Conservation (phyloP, 92 coral and sea anemone species). For the Bergia puertoricense region DNA sequence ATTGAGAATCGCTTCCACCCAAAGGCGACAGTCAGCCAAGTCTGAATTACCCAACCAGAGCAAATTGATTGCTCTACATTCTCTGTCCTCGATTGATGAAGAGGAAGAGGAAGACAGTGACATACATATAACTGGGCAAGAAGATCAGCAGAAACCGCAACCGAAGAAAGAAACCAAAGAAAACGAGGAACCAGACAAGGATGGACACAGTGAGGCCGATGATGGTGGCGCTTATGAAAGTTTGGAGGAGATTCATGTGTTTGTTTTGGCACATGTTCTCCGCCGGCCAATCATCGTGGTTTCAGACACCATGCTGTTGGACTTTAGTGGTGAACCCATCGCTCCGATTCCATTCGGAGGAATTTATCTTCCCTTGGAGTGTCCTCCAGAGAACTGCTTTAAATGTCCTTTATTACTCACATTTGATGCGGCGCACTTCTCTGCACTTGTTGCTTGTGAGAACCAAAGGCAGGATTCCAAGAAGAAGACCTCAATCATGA, state of each 20-base stretch:
- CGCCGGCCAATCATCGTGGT: constrained; percentile 88
- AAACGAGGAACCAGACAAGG: constrained; percentile 22
- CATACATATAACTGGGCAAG: background rate
- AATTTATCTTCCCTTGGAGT: constrained; percentile 89
- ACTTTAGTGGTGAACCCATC: constrained; percentile 89
- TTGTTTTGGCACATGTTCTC: constrained; percentile 90
- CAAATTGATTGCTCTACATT: constrained; percentile 24
- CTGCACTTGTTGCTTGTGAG: constrained; percentile 82
- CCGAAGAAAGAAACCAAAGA: constrained; percentile 6
- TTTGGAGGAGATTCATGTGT: constrained; percentile 94
- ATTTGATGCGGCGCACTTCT: constrained; percentile 93
- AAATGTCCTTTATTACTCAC: constrained; percentile 82
- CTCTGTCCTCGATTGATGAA: constrained; percentile 62
- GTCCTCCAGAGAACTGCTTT: constrained; percentile 72
- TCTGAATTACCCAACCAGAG: constrained; percentile 30
- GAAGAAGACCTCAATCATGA: constrained; percentile 27
- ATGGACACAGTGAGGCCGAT: constrained; percentile 17
- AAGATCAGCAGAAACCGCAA: constrained; percentile 1
- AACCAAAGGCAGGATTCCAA: constrained; percentile 43
- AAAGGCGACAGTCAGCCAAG: constrained; percentile 47
- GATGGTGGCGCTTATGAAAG: constrained; percentile 87
- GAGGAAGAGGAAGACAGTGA: constrained; percentile 31
- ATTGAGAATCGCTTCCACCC: constrained; percentile 78
- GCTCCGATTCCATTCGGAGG: constrained; percentile 99
- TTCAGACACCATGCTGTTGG: constrained; percentile 81